These are phyloP conservation scores for Andrena cerasifolii DNA, from an alignment of 1,140 invertebrate species.

Conservation along the genomic window DNA sequence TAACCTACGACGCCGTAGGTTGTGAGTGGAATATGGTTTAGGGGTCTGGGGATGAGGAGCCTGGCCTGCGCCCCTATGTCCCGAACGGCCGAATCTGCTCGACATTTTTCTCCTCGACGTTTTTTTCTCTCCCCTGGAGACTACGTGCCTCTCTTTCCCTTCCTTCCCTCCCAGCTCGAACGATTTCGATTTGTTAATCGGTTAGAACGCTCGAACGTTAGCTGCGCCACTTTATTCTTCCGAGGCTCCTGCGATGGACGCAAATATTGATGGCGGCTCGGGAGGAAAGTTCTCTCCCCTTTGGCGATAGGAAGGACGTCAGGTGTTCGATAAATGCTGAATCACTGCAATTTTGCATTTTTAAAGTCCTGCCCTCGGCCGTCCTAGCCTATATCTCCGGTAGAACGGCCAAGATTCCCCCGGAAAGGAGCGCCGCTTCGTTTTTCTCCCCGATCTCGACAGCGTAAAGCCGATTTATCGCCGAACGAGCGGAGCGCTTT, in stretches of 20 bases:
- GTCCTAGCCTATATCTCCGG: constrained; percentile 26
- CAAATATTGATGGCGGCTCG: constrained; percentile 37
- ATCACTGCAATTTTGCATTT: constrained; percentile 52
- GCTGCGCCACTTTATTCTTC: neutral
- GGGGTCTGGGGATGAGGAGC: constrained; percentile 12
- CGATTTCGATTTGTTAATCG: constrained; percentile 43
- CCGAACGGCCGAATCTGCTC: constrained; percentile 41
- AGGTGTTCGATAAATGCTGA: constrained; percentile 48
- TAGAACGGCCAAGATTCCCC: neutral
- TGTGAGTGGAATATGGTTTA: constrained; percentile 67
- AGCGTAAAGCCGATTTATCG: constrained; percentile 41
- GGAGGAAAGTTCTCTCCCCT: constrained; percentile 15
- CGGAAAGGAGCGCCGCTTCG: too few species aligned
- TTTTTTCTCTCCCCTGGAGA: neutral
- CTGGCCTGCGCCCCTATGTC: constrained; percentile 29
- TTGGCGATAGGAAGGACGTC: constrained; percentile 31
- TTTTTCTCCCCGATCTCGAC: neutral
- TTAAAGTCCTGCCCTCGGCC: constrained; percentile 26
- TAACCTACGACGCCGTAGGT: constrained; percentile 55
- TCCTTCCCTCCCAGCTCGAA: neutral
- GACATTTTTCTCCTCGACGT: constrained; percentile 20
- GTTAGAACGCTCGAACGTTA: neutral
- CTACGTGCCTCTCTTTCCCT: neutral
- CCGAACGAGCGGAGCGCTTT: constrained; percentile 6
- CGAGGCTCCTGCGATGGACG: neutral